These are phyloP conservation scores for Colinus virginianus DNA, from an alignment of 2,113 vertebrate genomes.

Conservation along the genomic window DNA sequence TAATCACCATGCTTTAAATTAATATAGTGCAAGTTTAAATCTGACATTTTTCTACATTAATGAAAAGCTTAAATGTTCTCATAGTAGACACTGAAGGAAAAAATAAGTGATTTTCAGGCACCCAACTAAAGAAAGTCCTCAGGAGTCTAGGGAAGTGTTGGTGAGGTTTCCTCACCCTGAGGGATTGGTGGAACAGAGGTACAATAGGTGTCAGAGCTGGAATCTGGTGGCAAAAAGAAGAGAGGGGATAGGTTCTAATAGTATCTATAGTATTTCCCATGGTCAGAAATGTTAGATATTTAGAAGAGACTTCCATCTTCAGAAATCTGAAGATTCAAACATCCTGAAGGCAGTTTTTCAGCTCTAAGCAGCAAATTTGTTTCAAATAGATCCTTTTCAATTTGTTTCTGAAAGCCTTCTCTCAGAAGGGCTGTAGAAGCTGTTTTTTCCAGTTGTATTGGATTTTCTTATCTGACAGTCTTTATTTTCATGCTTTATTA, in stretches of 20 bases:
- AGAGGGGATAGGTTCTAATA: neutral
- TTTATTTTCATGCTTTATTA: neutral
- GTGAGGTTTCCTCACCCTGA: neutral
- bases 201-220: rapidly evolving
- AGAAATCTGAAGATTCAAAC: neutral
- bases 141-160: neutral
- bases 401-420: neutral
- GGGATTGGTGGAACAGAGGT: neutral
- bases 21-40: neutral
- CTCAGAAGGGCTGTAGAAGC: neutral
- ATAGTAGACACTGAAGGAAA: neutral
- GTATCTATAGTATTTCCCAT: neutral
- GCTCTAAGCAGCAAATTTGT: neutral
- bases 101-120: neutral
- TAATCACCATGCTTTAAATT: neutral
- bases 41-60: neutral
- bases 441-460: neutral
- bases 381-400: neutral
- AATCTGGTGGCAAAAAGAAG: neutral
- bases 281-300: neutral
- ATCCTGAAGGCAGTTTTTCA: neutral
- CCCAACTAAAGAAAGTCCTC: neutral
- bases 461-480: neutral
- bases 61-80: neutral
- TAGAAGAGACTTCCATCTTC: neutral